Evolutionary conservation across 2,797 vertebrate species (phyloP).

Genomic region (Clarias fuscus): DNA sequence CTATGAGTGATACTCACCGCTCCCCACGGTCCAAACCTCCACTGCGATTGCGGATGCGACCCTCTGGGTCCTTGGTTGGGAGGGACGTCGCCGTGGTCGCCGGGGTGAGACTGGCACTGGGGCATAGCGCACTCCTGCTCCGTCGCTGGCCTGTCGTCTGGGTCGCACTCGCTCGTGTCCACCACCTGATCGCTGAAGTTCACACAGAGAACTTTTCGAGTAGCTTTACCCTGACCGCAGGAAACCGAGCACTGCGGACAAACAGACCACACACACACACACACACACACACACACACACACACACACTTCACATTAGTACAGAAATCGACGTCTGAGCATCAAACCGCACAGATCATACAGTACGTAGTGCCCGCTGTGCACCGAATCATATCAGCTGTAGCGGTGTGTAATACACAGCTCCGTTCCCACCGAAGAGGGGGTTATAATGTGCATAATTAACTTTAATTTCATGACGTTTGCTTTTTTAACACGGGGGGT

Average conservation of each 20-base stretch:
- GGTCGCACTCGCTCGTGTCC: slow-evolving; percentile 86
- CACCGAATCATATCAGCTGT: neutral
- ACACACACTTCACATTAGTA: neutral
- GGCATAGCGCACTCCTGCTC: slow-evolving; percentile 94
- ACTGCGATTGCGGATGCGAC: slow-evolving; percentile 77
- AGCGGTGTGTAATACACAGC: neutral
- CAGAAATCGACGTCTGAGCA: neutral
- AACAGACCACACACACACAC: slow-evolving; percentile 29
- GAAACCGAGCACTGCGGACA: slow-evolving; percentile 88
- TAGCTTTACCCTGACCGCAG: slow-evolving; percentile 92
- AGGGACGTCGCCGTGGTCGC: slow-evolving; percentile 71
- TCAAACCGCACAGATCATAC: neutral
- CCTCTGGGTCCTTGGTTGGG: slow-evolving; percentile 63
- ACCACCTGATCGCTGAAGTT: slow-evolving; percentile 90
- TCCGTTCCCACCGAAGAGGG: neutral
- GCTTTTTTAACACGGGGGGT: slow-evolving; percentile 10
- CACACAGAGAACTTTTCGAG: slow-evolving; percentile 88
- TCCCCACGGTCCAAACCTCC: slow-evolving; percentile 97
- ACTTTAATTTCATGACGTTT: neutral
- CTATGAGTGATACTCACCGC: slow-evolving; percentile 81
- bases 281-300: slow-evolving; percentile 18
- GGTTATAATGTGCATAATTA: slow-evolving; percentile 4
- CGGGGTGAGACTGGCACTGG: slow-evolving; percentile 84
- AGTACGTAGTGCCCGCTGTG: neutral
- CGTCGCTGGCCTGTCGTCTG: slow-evolving; percentile 83